Evolutionary conservation across 2,888 invertebrate genomes (phyloP).

Genomic region (Mimumesa dahlbomi): DNA sequence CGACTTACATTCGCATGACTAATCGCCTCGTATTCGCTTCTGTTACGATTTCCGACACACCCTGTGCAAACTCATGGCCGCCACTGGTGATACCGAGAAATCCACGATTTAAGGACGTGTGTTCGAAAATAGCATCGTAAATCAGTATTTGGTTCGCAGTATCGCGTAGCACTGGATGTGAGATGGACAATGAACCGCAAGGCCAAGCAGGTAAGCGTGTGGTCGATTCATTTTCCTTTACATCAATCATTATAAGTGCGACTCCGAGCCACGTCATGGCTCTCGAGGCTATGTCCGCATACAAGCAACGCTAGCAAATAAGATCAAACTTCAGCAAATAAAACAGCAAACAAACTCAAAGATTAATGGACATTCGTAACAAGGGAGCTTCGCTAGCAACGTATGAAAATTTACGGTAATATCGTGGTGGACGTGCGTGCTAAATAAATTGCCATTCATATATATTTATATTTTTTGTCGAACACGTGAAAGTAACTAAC

Average conservation of each 20-base stretch:
- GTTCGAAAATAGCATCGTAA: conserved; percentile 10
- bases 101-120: not conserved
- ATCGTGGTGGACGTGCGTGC: conserved; percentile 39
- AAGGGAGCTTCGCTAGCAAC: conserved; percentile 25
- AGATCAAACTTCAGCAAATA: conserved; percentile 70
- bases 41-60: too few relatives aligned
- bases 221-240: conserved; percentile 68
- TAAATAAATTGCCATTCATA: conserved; percentile 1
- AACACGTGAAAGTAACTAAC: too few relatives aligned
- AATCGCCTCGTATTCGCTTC: too few relatives aligned
- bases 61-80: conserved; percentile 13
- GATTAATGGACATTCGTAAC: conserved; percentile 44
- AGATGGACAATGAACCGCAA: conserved; percentile 69
- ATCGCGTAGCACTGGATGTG: conserved; percentile 54
- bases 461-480: too few relatives aligned
- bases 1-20: too few relatives aligned
- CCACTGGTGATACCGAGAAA: conserved; percentile 6
- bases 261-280: conserved; percentile 41
- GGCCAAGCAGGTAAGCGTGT: conserved; percentile 76
- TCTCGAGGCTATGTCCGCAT: conserved; percentile 57
- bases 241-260: conserved; percentile 51
- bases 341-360: conserved; percentile 65
- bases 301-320: conserved; percentile 71
- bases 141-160: conserved; percentile 29
- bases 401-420: conserved; percentile 36